Evolutionary conservation across 2,888 invertebrate species (phyloP).

Genomic region (Mamestra brassicae): DNA sequence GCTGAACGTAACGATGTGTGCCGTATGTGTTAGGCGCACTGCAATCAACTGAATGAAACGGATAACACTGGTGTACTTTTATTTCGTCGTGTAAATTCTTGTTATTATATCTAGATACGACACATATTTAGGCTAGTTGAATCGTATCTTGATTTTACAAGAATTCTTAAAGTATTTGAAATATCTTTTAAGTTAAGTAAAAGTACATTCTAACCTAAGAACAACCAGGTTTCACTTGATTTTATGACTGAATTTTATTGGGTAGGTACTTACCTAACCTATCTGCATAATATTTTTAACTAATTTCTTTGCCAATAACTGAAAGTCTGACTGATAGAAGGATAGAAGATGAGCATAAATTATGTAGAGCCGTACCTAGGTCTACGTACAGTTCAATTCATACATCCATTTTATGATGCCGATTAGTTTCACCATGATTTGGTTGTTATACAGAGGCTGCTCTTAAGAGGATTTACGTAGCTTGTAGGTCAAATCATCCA

Average conservation of each 20-base stretch:
- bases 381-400: not conserved
- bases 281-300: too few species aligned
- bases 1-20: slow-evolving; percentile 54
- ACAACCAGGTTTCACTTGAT: too few species aligned
- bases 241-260: too few species aligned
- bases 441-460: not conserved
- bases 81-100: too few species aligned
- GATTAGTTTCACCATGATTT: not conserved
- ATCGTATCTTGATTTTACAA: not conserved
- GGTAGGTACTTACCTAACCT: not conserved
- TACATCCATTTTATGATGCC: not conserved
- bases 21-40: slow-evolving; percentile 46
- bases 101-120: too few species aligned
- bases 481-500: slow-evolving; percentile 8
- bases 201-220: too few species aligned
- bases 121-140: too few species aligned
- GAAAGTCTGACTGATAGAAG: not conserved
- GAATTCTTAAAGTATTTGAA: not conserved
- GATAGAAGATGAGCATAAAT: not conserved
- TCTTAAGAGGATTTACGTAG: slow-evolving; percentile 40
- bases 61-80: not conserved
- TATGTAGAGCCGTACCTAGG: not conserved
- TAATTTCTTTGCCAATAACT: not conserved
- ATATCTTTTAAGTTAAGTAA: too few species aligned
- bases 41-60: slow-evolving; percentile 24